A percentile compares a stretch with the other conserved stretches of the same genome.
Conservation (phyloP, 2,888 invertebrate species). For the Myopa tessellatipennis region DNA sequence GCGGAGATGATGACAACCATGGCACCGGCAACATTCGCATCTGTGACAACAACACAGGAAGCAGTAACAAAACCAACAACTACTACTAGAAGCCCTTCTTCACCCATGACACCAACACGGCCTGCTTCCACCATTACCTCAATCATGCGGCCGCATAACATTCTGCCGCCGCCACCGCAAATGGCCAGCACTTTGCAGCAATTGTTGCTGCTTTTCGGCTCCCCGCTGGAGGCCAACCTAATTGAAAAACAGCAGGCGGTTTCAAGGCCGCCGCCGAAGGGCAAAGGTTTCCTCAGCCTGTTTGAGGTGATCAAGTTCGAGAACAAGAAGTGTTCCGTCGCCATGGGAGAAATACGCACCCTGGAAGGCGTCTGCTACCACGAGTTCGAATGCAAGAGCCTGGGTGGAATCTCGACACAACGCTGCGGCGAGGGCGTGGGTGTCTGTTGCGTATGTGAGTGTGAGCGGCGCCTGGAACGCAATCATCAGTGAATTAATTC, state of each 20-base stretch:
- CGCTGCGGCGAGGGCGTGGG: constrained; percentile 80
- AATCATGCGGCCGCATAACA: constrained; percentile 56
- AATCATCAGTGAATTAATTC: neutral
- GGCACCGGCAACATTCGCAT: neutral
- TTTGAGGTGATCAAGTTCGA: constrained; percentile 79
- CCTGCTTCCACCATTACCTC: constrained; percentile 34
- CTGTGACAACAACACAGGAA: constrained; percentile 5
- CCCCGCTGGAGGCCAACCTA: constrained; percentile 59
- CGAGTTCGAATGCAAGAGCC: constrained; percentile 74
- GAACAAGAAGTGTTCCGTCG: constrained; percentile 72
- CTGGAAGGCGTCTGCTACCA: constrained; percentile 80
- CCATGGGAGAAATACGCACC: constrained; percentile 68
- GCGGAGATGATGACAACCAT: constrained; percentile 26
- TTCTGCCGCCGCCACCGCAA: constrained; percentile 42
- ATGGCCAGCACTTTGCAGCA: constrained; percentile 57
- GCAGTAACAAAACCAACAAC: constrained; percentile 29
- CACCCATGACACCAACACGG: constrained; percentile 17
- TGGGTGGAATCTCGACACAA: constrained; percentile 75
- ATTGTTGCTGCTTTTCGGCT: constrained; percentile 57
- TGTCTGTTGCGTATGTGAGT: constrained; percentile 81
- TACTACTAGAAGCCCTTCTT: constrained; percentile 25
- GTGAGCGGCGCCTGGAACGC: neutral
- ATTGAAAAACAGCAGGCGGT: constrained; percentile 53
- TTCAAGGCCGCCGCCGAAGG: constrained; percentile 50
- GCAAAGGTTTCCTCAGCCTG: constrained; percentile 73